A percentile compares a stretch with the other conserved stretches of the same genome.
Evolutionary conservation across 2,797 vertebrate species (phyloP).

Genomic region (Acestrorhynchus altus): DNA sequence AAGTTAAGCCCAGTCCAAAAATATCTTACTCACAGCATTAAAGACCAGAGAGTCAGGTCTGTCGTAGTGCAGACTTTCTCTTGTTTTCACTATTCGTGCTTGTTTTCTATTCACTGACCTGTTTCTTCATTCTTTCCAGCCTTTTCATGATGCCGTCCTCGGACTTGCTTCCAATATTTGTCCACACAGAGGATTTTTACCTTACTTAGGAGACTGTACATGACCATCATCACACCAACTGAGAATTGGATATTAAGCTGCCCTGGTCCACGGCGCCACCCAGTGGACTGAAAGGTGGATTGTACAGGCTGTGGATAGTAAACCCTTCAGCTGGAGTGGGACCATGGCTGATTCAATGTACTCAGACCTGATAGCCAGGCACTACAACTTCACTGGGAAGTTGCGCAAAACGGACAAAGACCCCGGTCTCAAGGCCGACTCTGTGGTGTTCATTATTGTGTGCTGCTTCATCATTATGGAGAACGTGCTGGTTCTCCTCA

Average conservation of each 20-base stretch:
- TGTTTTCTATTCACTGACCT: neutral
- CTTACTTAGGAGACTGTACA: conserved; percentile 64
- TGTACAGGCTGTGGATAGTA: conserved; percentile 46
- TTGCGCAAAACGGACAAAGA: conserved; percentile 80
- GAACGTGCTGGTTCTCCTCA: conserved; percentile 93
- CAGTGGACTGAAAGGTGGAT: conserved; percentile 55
- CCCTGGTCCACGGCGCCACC: conserved; percentile 57
- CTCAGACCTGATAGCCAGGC: conserved; percentile 87
- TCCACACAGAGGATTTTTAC: conserved; percentile 56
- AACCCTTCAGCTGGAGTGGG: conserved; percentile 50
- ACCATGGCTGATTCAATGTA: conserved; percentile 81
- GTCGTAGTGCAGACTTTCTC: too few relatives aligned
- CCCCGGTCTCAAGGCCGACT: conserved; percentile 86
- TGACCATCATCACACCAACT: conserved; percentile 52
- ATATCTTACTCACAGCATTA: neutral
- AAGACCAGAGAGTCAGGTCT: neutral
- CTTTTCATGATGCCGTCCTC: conserved; percentile 61
- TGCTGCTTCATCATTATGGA: conserved; percentile 97
- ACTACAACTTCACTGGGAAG: conserved; percentile 98
- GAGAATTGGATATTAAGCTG: conserved; percentile 38
- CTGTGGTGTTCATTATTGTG: conserved; percentile 93
- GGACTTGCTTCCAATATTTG: conserved; percentile 46
- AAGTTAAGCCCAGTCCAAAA: neutral
- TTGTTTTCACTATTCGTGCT: too few relatives aligned
- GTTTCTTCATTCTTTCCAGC: conserved; percentile 57